Conservation (phyloP, 2,797 vertebrate species). For the Channallabes apus region DNA sequence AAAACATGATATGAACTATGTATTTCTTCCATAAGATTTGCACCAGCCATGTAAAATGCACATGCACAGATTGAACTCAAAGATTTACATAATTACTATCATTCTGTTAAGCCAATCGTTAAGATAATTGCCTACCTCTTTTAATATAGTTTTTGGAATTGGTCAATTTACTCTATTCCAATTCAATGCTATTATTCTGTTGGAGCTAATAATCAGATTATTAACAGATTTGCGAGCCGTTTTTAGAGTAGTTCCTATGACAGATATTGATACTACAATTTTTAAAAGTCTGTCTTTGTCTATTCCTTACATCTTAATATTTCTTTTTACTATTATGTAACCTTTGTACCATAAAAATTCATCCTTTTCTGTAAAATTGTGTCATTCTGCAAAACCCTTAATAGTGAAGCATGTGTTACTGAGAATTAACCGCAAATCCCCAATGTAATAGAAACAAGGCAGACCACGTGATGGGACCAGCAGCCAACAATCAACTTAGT, state of each 20-base stretch:
- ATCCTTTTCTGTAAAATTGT: neutral
- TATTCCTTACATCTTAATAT: neutral
- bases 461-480: neutral
- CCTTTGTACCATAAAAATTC: neutral
- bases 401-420: neutral
- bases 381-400: neutral
- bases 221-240: neutral
- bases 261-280: neutral
- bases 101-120: neutral
- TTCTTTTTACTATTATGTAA: neutral
- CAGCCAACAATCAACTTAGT: conserved; percentile 14
- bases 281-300: neutral
- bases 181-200: neutral
- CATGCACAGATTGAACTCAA: neutral
- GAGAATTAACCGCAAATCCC: neutral
- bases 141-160: neutral
- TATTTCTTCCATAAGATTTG: neutral
- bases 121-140: neutral
- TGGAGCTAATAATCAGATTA: neutral
- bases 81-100: neutral
- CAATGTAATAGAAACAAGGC: conserved; percentile 17
- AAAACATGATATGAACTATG: neutral
- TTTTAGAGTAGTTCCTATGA: neutral
- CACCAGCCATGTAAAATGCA: neutral
- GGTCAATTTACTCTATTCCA: neutral